Base-by-base conservation (phyloP, 2,797 vertebrate species). In the Avahi laniger region DNA sequence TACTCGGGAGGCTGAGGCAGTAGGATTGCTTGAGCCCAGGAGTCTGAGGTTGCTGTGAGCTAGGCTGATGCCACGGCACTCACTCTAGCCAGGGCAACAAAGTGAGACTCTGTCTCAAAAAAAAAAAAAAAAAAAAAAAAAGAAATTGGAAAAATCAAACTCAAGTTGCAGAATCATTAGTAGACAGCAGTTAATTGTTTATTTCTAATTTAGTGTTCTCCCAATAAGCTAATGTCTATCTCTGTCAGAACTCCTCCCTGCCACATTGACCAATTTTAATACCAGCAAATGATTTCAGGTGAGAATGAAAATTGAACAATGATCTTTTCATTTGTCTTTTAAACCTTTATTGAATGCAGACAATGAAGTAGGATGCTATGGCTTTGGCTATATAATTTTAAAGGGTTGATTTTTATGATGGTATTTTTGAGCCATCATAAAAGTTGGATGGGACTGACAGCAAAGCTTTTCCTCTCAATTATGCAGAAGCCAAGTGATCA, bases 311-410 rank as follows among this genome's bases (percentile, higher is more conserved):
- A 73, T 18, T 61, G 35, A 70, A 50, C 88, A 94, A 95, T 65
- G 14, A 78, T 95, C n/a, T 94, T 91, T 94, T 73, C 89, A 84
- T 93, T 95, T 90, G 43, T 96, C 79, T 95, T 96, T 95, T 91
- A 93, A 96, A 76, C 2, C 48, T 93, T 91, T 84, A 93, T 81
- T 91, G 92, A 95, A 90, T 63, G 75, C 20, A 89, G 84, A 67
- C 73, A 91, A 91, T 48, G 48, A 93, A 89, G 26, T 35, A 73
- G 38, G 57, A 86, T 72, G 83, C 59, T 69, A 38, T 69, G 75
- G 33, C 80, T 87, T 80, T 89, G 80, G 48, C 78, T 73, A 52
- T 78, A 54, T 79, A 94, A 89, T 91, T 92, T 93, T 88, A 48
- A 91, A 80, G 85, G 52, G 35, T 18, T 90, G 69, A 67, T 86